These are phyloP conservation scores for Schizotus pectinicornis DNA, from an alignment of 2,888 invertebrate genomes.

Conservation along the genomic window DNA sequence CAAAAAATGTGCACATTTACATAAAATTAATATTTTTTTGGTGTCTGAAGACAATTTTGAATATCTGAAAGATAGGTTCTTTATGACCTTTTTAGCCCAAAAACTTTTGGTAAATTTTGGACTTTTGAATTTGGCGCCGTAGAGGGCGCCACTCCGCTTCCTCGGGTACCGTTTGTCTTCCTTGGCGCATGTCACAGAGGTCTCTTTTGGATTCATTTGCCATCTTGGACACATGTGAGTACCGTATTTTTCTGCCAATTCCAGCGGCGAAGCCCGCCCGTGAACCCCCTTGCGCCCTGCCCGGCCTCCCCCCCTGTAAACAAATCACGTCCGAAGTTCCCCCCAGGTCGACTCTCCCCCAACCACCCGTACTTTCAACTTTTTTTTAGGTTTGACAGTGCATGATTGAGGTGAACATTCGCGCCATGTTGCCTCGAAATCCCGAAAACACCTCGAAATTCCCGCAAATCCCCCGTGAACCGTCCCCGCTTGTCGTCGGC, in stretches of 20 bases:
- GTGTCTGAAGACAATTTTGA: no score
- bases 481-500: constrained; percentile 16
- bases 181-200: constrained; percentile 71
- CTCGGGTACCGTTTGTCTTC: constrained; percentile 41
- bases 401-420: constrained; percentile 58
- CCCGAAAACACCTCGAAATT: constrained; percentile 29
- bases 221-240: constrained; percentile 92
- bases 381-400: constrained; percentile 53
- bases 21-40: no score
- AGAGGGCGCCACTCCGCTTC: constrained; percentile 38
- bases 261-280: neutral
- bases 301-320: neutral
- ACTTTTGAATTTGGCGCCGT: constrained; percentile 40
- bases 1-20: no score
- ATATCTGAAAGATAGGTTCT: no score
- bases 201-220: constrained; percentile 84
- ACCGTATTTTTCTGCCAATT: constrained; percentile 48
- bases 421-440: constrained; percentile 62
- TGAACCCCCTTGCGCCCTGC: constrained; percentile 8
- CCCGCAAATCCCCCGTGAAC: constrained; percentile 10
- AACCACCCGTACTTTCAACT: constrained; percentile 4
- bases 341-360: constrained; percentile 4
- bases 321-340: neutral
- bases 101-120: neutral
- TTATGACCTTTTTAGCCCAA: neutral